A percentile compares a stretch with the other conserved stretches of the same genome.
Conservation (phyloP, 1,140 invertebrate genomes). For the Penaeus vannamei region DNA sequence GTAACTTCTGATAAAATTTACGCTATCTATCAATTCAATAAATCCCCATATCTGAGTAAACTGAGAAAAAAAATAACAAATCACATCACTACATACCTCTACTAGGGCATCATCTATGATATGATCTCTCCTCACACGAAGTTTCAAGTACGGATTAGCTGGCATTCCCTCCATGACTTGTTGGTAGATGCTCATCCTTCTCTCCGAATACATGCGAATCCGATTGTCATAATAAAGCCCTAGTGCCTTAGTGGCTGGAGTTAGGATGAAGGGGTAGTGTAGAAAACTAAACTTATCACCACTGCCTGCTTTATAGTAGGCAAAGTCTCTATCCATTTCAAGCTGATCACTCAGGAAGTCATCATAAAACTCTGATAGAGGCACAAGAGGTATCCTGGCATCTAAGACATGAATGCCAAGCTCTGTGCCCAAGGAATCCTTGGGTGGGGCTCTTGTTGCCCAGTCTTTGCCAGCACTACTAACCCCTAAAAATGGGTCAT, state of each 20-base stretch:
- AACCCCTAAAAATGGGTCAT: slow-evolving; percentile 68
- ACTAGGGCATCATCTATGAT: slow-evolving; percentile 93
- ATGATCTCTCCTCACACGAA: slow-evolving; percentile 86
- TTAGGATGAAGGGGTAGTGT: slow-evolving; percentile 91
- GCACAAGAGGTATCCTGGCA: slow-evolving; percentile 85
- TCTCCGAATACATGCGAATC: slow-evolving; percentile 94
- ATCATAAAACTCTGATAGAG: slow-evolving; percentile 93
- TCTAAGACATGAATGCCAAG: slow-evolving; percentile 85
- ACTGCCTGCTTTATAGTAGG: slow-evolving; percentile 84
- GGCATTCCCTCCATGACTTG: slow-evolving; percentile 82
- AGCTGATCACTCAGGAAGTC: slow-evolving; percentile 92
- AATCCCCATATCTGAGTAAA: not conserved
- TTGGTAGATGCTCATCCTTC: slow-evolving; percentile 86
- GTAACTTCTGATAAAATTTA: too few relatives aligned
- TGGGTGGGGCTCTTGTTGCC: slow-evolving; percentile 68
- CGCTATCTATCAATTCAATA: too few relatives aligned
- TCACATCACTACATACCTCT: slow-evolving; percentile 76
- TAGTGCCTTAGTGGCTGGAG: slow-evolving; percentile 91
- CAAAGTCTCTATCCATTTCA: slow-evolving; percentile 94
- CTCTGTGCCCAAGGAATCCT: slow-evolving; percentile 73
- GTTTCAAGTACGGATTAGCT: slow-evolving; percentile 87
- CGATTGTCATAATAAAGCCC: slow-evolving; percentile 94
- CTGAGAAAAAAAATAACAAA: not conserved
- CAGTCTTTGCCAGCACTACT: slow-evolving; percentile 69
- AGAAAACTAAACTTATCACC: slow-evolving; percentile 90